Percentiles rank a stretch among this genome's conserved stretches.
phyloP scores from a whole-genome alignment of 2,888 invertebrate genomes.

The Ormia ochracea region DNA sequence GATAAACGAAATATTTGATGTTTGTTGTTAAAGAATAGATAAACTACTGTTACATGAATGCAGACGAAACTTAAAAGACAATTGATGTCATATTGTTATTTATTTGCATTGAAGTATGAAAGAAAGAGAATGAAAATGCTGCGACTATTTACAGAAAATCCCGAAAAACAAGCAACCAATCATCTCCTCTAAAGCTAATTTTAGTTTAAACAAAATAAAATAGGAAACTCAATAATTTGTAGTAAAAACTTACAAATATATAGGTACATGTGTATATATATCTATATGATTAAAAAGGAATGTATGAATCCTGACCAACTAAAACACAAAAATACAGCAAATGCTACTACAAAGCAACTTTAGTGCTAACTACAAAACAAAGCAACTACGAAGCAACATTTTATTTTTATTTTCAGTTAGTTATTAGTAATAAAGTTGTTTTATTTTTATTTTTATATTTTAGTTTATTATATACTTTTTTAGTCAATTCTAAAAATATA shows the following conservation, averaged over 20 bases:
- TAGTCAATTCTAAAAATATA: conserved; percentile 48
- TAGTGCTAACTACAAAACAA: conserved; percentile 41
- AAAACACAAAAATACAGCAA: conserved; percentile 46
- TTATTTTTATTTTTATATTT: conserved; percentile 47
- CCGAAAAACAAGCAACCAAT: conserved; percentile 44
- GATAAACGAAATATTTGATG: conserved; percentile 40
- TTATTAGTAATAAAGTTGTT: conserved; percentile 60
- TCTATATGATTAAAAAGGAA: too few species aligned
- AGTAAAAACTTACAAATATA: conserved; percentile 33
- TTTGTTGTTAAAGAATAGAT: conserved; percentile 55
- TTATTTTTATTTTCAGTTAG: conserved; percentile 44
- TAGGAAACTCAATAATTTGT: conserved; percentile 31
- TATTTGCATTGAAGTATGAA: conserved; percentile 18
- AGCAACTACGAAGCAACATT: conserved; percentile 9
- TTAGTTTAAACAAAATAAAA: conserved; percentile 35
- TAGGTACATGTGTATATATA: not conserved
- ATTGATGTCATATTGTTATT: conserved; percentile 34
- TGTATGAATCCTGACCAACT: conserved; percentile 56
- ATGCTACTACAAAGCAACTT: conserved; percentile 49
- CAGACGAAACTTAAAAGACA: conserved; percentile 18
- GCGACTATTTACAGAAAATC: conserved; percentile 7
- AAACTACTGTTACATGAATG: conserved; percentile 29
- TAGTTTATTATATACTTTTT: conserved; percentile 56
- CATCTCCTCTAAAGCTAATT: conserved; percentile 55
- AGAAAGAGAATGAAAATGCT: conserved; percentile 12